Conservation (phyloP, 2,888 invertebrate species). For the Acleris sparsana region DNA sequence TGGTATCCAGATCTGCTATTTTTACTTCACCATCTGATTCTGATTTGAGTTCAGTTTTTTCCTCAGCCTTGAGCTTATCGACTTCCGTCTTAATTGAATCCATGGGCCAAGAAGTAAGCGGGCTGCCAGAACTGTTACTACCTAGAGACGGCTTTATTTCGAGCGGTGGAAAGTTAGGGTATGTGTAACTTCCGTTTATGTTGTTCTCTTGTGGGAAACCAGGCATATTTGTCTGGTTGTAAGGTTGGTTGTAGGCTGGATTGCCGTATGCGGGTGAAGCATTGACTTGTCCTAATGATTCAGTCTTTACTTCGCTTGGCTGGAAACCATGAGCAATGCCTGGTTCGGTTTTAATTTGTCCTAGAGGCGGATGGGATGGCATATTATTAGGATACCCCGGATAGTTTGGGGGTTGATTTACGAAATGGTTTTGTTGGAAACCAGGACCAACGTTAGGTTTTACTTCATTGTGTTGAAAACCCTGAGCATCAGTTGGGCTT, state of each 20-base stretch:
- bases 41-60: conserved; percentile 74
- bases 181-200: conserved; percentile 57
- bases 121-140: conserved; percentile 69
- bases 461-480: conserved; percentile 16
- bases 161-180: conserved; percentile 60
- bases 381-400: conserved; percentile 44
- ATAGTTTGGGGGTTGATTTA: conserved; percentile 39
- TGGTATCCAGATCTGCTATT: conserved; percentile 79
- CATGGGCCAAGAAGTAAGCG: conserved; percentile 73
- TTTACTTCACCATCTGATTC: conserved; percentile 82
- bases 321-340: conserved; percentile 48
- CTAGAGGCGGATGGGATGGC: conserved; percentile 38
- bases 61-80: conserved; percentile 73
- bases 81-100: conserved; percentile 72
- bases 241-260: conserved; percentile 53
- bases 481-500: background rate
- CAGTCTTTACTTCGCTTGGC: conserved; percentile 55
- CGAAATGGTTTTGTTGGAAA: conserved; percentile 40
- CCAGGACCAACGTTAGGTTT: conserved; percentile 40
- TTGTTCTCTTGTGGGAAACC: conserved; percentile 54
- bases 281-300: conserved; percentile 53
- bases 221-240: conserved; percentile 55
- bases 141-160: conserved; percentile 73
- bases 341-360: conserved; percentile 52
- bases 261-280: conserved; percentile 52